A percentile compares a stretch with the other conserved stretches of the same genome.
These are phyloP conservation scores for Herpetotheres cachinnans DNA, from an alignment of 2,113 vertebrate species.

Conservation along the genomic window DNA sequence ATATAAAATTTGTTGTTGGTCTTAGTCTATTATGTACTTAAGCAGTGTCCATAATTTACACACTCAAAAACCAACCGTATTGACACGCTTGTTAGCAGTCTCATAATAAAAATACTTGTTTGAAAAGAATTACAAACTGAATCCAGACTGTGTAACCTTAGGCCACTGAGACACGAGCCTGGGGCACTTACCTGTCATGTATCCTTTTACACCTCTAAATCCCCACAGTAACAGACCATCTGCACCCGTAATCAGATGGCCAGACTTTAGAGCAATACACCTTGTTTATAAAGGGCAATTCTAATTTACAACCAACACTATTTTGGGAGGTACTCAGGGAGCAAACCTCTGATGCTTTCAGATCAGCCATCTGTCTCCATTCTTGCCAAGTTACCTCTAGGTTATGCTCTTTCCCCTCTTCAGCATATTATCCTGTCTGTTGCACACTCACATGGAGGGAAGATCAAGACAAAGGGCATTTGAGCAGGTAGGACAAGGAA, in stretches of 20 bases:
- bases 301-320: constrained; percentile 52
- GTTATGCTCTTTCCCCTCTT: constrained; percentile 48
- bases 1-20: neutral
- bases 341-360: constrained; percentile 35
- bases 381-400: constrained; percentile 7
- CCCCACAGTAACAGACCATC: constrained; percentile 34
- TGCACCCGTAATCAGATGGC: constrained; percentile 38
- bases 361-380: constrained; percentile 40
- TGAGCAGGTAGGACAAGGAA: neutral
- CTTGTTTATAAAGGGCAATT: constrained; percentile 57
- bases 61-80: neutral
- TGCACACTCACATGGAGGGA: neutral
- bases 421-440: neutral
- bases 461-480: neutral
- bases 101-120: neutral
- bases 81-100: neutral
- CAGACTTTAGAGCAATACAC: constrained; percentile 12
- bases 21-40: neutral
- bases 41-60: neutral
- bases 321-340: constrained; percentile 46
- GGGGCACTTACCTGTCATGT: constrained; percentile 48
- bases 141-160: constrained; percentile 3
- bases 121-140: constrained; percentile 11
- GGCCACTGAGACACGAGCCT: constrained; percentile 25
- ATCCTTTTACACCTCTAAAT: constrained; percentile 55